Evolutionary conservation across 37 sponge, comb jelly and placozoan genomes (phyloP).

Genomic region (Agelas oroides): DNA sequence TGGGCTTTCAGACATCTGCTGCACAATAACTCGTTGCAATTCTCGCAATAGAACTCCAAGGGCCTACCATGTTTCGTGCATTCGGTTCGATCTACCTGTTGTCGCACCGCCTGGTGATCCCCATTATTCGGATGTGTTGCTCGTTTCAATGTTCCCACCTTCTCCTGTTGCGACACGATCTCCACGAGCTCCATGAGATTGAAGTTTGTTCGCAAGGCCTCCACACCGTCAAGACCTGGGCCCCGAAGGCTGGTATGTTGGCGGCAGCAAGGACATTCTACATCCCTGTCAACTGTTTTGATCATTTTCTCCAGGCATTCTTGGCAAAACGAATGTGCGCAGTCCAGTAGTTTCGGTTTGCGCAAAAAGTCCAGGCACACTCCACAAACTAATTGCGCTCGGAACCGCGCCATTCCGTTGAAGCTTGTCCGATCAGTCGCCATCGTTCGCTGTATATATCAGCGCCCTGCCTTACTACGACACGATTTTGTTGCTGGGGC

Average conservation of each 20-base stretch:
- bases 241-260: conserved; percentile 2
- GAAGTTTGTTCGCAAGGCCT: conserved; percentile 28
- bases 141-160: too few species aligned
- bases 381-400: conserved; percentile 33
- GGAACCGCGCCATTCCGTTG: neutral
- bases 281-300: neutral
- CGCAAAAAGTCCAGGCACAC: conserved; percentile 20
- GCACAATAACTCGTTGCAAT: conserved; percentile 44
- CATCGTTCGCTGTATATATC: too few species aligned
- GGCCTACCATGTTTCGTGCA: neutral
- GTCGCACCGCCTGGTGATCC: neutral
- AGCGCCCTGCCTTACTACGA: too few species aligned
- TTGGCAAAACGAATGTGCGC: conserved; percentile 45
- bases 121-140: too few species aligned
- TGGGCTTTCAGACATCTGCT: conserved; percentile 14
- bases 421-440: too few species aligned
- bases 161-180: conserved; percentile 4
- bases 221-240: neutral
- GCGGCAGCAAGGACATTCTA: conserved; percentile 13
- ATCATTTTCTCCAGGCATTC: neutral
- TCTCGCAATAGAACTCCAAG: conserved; percentile 23
- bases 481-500: too few species aligned
- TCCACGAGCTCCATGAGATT: conserved; percentile 25
- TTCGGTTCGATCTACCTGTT: too few species aligned
- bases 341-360: conserved; percentile 18